Conservation (phyloP, 2,888 invertebrate genomes). For the Flexamia atlantica region DNA sequence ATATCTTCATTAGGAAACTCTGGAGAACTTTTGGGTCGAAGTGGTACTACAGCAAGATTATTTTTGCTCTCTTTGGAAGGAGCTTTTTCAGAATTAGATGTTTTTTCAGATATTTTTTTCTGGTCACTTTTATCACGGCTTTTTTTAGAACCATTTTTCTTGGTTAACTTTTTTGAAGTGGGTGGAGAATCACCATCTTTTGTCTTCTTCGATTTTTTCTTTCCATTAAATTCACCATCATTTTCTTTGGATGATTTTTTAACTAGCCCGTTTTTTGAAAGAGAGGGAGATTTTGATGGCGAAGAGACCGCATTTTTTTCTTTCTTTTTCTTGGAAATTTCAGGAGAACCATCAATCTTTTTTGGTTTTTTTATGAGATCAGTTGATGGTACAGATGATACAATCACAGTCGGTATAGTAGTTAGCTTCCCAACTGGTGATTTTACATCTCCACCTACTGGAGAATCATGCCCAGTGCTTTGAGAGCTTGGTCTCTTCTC, state of each 20-base stretch:
- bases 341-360: constrained; percentile 56
- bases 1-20: constrained; percentile 60
- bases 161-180: constrained; percentile 70
- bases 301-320: constrained; percentile 44
- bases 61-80: constrained; percentile 16
- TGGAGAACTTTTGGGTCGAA: constrained; percentile 13
- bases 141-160: constrained; percentile 69
- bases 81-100: constrained; percentile 57
- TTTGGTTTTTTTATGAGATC: constrained; percentile 59
- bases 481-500: constrained; percentile 56
- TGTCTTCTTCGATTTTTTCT: constrained; percentile 70
- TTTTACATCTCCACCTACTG: constrained; percentile 6
- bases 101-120: constrained; percentile 70
- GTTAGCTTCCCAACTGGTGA: constrained; percentile 50
- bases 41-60: constrained; percentile 29
- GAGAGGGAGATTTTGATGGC: constrained; percentile 52
- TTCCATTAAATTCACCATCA: constrained; percentile 58
- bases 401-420: constrained; percentile 56
- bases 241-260: constrained; percentile 54
- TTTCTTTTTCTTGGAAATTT: constrained; percentile 61
- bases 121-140: constrained; percentile 67
- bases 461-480: constrained; percentile 44
- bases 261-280: constrained; percentile 52
- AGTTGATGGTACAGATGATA: constrained; percentile 15
- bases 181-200: constrained; percentile 71